Evolutionary conservation across 1,140 invertebrate species (phyloP).

Genomic region (Trigoniulus corallinus): DNA sequence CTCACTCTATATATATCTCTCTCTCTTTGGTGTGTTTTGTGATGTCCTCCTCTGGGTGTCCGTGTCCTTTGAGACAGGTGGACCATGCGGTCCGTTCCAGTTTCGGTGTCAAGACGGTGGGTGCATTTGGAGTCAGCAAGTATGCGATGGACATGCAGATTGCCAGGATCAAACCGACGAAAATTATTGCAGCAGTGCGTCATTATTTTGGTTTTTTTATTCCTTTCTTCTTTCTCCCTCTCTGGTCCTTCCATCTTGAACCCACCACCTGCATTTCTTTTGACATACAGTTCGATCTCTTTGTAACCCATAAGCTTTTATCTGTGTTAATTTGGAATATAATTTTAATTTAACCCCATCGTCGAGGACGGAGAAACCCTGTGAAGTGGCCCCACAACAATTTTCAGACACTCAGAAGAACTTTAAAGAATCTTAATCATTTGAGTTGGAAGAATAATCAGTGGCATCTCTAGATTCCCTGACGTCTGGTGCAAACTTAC

Average conservation of each 20-base stretch:
- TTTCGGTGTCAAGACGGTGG: slow-evolving; percentile 43
- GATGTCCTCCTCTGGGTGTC: too few species aligned
- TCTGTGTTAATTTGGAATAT: neutral
- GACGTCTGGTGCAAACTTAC: too few species aligned
- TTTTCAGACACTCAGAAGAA: too few species aligned
- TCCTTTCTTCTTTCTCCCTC: neutral
- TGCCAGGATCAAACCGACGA: slow-evolving; percentile 53
- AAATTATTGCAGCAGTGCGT: slow-evolving; percentile 40
- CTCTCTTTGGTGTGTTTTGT: too few species aligned
- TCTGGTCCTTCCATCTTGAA: neutral
- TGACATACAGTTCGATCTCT: neutral
- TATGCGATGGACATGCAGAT: slow-evolving; percentile 47
- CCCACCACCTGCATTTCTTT: neutral
- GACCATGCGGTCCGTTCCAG: slow-evolving; percentile 14
- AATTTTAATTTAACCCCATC: neutral
- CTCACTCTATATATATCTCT: too few species aligned
- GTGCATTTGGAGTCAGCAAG: slow-evolving; percentile 38
- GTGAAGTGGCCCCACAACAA: too few species aligned
- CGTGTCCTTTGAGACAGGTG: too few species aligned
- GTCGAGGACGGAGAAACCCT: neutral
- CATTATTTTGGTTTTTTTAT: too few species aligned
- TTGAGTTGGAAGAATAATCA: too few species aligned
- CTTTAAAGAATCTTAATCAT: too few species aligned
- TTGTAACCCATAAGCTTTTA: neutral
- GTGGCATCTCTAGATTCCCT: too few species aligned